Conservation (phyloP, 2,888 invertebrate species). For the Lamproptera curius region DNA sequence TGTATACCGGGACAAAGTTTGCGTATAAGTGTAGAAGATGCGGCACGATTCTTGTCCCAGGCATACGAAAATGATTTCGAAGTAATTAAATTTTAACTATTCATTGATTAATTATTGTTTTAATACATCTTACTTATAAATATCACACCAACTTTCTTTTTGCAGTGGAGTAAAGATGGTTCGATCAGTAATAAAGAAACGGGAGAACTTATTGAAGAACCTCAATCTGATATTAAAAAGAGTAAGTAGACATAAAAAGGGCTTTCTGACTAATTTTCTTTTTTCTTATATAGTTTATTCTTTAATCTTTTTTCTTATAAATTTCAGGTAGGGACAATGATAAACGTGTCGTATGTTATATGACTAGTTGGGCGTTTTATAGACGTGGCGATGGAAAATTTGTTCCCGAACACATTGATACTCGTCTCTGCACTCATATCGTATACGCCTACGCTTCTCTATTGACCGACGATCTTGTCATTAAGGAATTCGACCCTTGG, state of each 20-base stretch:
- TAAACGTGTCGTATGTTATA: slow-evolving; percentile 86
- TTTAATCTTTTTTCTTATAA: not conserved
- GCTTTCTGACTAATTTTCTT: no score
- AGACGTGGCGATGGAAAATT: slow-evolving; percentile 90
- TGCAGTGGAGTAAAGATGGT: slow-evolving; percentile 31
- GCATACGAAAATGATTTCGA: slow-evolving; percentile 65
- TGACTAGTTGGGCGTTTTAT: slow-evolving; percentile 94
- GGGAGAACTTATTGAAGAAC: slow-evolving; percentile 34
- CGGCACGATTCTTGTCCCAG: slow-evolving; percentile 54
- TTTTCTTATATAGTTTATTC: not conserved
- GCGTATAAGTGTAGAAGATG: slow-evolving; percentile 64
- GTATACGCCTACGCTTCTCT: slow-evolving; percentile 94
- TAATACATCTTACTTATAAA: not conserved
- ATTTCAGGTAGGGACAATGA: slow-evolving; percentile 54
- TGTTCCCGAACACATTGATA: slow-evolving; percentile 90
- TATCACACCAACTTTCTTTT: no score
- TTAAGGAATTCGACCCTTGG: slow-evolving; percentile 92
- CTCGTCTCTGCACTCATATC: slow-evolving; percentile 90
- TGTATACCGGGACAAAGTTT: slow-evolving; percentile 80
- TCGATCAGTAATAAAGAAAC: slow-evolving; percentile 32
- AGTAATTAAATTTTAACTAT: slow-evolving; percentile 33
- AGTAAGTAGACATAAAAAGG: no score
- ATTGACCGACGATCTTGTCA: slow-evolving; percentile 86
- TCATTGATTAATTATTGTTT: not conserved
- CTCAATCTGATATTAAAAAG: slow-evolving; percentile 45